Percentiles rank a stretch among this genome's conserved stretches.
Conservation (phyloP, 2,888 invertebrate genomes). For the Biston betularia region DNA sequence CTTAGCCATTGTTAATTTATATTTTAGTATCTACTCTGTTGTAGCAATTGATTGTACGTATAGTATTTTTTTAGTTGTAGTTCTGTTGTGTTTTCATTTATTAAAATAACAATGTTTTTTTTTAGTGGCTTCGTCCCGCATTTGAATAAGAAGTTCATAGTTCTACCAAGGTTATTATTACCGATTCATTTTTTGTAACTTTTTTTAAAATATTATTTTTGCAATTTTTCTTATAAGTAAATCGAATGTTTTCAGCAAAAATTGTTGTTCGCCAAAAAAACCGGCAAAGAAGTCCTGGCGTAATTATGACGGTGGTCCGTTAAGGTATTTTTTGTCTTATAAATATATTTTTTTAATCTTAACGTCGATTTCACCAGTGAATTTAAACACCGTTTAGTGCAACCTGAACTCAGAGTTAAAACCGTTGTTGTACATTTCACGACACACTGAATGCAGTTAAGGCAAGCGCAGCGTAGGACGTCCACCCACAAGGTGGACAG, state of each 20-base stretch:
- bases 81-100: not conserved
- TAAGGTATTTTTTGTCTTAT: not conserved
- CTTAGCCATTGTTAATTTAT: not conserved
- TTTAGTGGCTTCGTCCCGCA: constrained; percentile 25
- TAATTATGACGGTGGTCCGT: not conserved
- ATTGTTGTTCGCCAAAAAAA: not conserved
- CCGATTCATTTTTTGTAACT: not conserved
- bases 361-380: too few relatives aligned
- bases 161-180: constrained; percentile 6
- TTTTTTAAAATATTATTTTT: not conserved
- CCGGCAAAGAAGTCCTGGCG: not conserved
- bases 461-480: too few relatives aligned
- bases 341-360: not conserved
- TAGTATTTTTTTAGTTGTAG: too few relatives aligned
- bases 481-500: too few relatives aligned
- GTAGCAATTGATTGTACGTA: not conserved
- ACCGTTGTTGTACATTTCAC: too few relatives aligned
- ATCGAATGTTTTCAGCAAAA: not conserved
- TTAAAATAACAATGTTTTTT: not conserved
- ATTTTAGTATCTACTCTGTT: not conserved
- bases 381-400: too few relatives aligned
- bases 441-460: too few relatives aligned
- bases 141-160: constrained; percentile 13
- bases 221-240: too few relatives aligned
- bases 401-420: too few relatives aligned